Percentiles rank a stretch among this genome's conserved stretches.
phyloP scores from a whole-genome alignment of 2,888 invertebrate species.

The Nymphalis c-album region DNA sequence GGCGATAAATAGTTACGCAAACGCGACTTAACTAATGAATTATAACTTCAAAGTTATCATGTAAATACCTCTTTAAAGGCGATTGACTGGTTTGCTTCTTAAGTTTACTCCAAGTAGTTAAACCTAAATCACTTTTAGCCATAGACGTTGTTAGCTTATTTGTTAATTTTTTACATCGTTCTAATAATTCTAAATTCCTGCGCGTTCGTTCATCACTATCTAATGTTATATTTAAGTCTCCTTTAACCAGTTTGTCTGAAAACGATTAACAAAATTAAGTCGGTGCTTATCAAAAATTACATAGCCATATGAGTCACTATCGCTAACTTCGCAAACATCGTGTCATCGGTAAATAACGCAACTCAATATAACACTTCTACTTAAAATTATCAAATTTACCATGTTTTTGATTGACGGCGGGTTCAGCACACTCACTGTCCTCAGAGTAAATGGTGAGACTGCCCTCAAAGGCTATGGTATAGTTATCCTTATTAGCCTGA shows the following conservation, averaged over 20 bases:
- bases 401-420: conserved; percentile 78
- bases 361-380: conserved; percentile 11
- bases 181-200: conserved; percentile 81
- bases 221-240: conserved; percentile 67
- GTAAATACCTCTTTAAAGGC: conserved; percentile 82
- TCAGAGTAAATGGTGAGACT: conserved; percentile 92
- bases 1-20: conserved; percentile 9
- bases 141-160: conserved; percentile 87
- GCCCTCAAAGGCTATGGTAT: conserved; percentile 96
- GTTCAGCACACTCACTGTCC: conserved; percentile 86
- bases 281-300: conserved; percentile 52
- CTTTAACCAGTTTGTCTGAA: conserved; percentile 77
- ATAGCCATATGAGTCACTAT: conserved; percentile 53
- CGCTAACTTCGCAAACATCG: conserved; percentile 52
- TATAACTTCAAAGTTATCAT: conserved; percentile 8
- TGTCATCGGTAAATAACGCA: conserved; percentile 43
- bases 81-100: conserved; percentile 86
- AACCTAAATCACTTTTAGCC: conserved; percentile 93
- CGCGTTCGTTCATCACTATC: conserved; percentile 80
- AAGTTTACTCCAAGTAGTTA: conserved; percentile 94
- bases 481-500: conserved; percentile 96
- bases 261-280: conserved; percentile 49
- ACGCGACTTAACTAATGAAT: neutral
- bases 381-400: conserved; percentile 50
- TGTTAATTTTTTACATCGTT: conserved; percentile 78